Percentiles rank a stretch among this genome's conserved stretches.
Conservation (phyloP, 2,888 invertebrate species). For the Cinara cedri region DNA sequence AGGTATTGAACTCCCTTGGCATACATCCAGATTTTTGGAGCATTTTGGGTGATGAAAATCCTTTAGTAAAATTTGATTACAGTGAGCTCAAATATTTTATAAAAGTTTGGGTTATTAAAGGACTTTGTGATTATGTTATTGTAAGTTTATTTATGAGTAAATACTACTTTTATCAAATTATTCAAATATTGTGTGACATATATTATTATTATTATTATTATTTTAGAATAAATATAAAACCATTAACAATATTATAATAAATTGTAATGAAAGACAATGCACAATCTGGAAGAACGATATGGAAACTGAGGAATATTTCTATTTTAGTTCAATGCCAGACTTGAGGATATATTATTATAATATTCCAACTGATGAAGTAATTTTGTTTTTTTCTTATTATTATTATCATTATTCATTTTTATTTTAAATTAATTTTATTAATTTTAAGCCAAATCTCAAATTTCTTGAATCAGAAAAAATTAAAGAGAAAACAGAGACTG, state of each 20-base stretch:
- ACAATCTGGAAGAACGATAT: constrained; percentile 51
- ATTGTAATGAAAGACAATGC: constrained; percentile 34
- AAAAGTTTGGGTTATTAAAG: constrained; percentile 68
- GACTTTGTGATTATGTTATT: constrained; percentile 65
- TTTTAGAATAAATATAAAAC: constrained; percentile 39
- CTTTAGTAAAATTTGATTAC: constrained; percentile 65
- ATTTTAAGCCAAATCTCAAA: constrained; percentile 35
- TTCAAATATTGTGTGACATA: background rate
- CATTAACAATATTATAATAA: constrained; percentile 31
- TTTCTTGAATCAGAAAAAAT: constrained; percentile 30
- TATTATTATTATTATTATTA: constrained; percentile 11
- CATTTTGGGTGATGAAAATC: constrained; percentile 65
- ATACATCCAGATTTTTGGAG: constrained; percentile 68
- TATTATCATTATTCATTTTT: background rate
- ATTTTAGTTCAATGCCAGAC: constrained; percentile 43
- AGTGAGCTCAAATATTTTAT: constrained; percentile 66
- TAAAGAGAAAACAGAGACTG: background rate
- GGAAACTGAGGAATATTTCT: constrained; percentile 49
- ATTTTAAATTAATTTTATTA: background rate
- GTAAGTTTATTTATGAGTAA: constrained; percentile 58
- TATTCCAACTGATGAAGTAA: constrained; percentile 39
- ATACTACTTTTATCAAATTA: background rate
- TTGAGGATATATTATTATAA: constrained; percentile 43
- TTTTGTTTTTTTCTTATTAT: background rate
- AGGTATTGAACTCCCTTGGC: constrained; percentile 66